Conservation (phyloP, 1,140 invertebrate species). For the Halesus radiatus region DNA sequence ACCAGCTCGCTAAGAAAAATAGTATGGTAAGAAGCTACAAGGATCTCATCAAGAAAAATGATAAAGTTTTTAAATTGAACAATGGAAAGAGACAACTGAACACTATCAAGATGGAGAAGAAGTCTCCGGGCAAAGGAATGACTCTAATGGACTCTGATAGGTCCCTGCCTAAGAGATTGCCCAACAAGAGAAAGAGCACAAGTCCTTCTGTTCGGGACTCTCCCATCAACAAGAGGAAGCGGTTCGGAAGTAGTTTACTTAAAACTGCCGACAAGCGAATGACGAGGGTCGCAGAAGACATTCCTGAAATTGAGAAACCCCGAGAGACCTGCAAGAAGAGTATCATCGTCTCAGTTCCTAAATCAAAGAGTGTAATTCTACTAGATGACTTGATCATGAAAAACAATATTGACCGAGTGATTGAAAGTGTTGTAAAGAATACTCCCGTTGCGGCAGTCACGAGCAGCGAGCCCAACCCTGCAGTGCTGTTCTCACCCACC, state of each 20-base stretch:
- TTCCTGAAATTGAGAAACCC: constrained; percentile 44
- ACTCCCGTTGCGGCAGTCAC: constrained; percentile 54
- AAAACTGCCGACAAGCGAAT: constrained; percentile 58
- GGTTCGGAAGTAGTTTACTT: constrained; percentile 48
- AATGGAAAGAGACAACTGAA: constrained; percentile 65
- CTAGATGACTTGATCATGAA: constrained; percentile 71
- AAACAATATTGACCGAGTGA: constrained; percentile 71
- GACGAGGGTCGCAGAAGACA: constrained; percentile 34
- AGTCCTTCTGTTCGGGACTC: constrained; percentile 31
- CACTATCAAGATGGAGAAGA: constrained; percentile 55
- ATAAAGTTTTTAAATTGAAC: constrained; percentile 61
- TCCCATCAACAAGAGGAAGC: constrained; percentile 55
- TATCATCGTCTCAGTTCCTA: constrained; percentile 61
- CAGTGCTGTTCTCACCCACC: constrained; percentile 63
- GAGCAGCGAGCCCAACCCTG: constrained; percentile 62
- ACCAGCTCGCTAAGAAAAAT: constrained; percentile 40
- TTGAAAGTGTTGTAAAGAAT: constrained; percentile 62
- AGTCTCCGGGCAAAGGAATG: constrained; percentile 58
- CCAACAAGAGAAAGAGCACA: constrained; percentile 47
- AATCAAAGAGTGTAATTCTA: constrained; percentile 68
- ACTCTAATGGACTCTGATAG: constrained; percentile 58
- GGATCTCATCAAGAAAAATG: constrained; percentile 64
- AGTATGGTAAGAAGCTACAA: constrained; percentile 62
- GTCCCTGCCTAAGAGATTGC: constrained; percentile 63
- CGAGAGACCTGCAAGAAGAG: constrained; percentile 58